phyloP scores from a whole-genome alignment of 2,888 invertebrate species.

The Julus scanicus region DNA sequence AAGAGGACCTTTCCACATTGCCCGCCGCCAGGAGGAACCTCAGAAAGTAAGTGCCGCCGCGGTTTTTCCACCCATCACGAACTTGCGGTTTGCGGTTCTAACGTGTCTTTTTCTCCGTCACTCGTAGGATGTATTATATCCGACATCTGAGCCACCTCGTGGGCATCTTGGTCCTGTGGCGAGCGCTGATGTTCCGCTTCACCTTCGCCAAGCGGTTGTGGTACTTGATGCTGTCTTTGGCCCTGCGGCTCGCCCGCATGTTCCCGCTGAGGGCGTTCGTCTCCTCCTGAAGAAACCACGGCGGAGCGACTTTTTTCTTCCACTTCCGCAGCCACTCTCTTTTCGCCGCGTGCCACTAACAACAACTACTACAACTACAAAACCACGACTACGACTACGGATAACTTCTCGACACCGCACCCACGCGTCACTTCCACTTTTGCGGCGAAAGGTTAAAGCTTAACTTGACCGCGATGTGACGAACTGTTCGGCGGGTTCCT shows the following conservation, averaged over 20 bases:
- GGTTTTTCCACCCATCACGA: neutral
- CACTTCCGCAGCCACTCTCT: neutral
- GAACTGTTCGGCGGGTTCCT: too few relatives aligned
- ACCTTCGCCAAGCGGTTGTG: constrained; percentile 54
- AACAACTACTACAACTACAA: neutral
- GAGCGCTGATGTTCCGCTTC: constrained; percentile 53
- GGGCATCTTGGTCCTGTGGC: constrained; percentile 53
- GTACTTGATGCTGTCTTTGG: constrained; percentile 55
- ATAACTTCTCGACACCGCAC: neutral
- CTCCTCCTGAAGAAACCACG: neutral
- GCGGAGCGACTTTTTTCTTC: neutral
- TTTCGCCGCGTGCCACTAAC: constrained; percentile 21
- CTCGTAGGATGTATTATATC: constrained; percentile 52
- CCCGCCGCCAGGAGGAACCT: constrained; percentile 51
- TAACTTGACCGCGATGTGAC: too few relatives aligned
- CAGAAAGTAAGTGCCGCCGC: constrained; percentile 51
- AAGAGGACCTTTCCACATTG: constrained; percentile 54
- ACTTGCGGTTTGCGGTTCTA: neutral
- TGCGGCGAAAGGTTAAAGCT: too few relatives aligned
- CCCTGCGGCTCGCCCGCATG: constrained; percentile 50
- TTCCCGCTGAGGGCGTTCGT: constrained; percentile 20
- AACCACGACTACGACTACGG: too few relatives aligned
- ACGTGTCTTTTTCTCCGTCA: too few relatives aligned
- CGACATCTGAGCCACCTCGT: constrained; percentile 49
- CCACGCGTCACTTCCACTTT: neutral